These are phyloP conservation scores for Alcis repandata DNA, from an alignment of 2,888 invertebrate species.

Conservation along the genomic window DNA sequence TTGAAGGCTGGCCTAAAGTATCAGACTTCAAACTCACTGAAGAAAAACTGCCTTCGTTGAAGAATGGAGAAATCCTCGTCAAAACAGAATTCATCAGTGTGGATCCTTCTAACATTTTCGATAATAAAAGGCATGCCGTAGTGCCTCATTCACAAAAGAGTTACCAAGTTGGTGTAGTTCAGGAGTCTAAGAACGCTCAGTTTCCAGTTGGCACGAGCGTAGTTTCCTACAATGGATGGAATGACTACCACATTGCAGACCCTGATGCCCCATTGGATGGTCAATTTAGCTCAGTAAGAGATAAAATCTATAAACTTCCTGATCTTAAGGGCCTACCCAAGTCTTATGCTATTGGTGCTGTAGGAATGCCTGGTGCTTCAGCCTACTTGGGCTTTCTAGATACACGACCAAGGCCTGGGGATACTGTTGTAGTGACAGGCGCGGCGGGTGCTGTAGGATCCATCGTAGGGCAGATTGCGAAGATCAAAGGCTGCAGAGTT, in stretches of 20 bases:
- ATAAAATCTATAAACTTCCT: background rate
- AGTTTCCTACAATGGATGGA: conserved; percentile 88
- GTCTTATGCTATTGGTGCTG: background rate
- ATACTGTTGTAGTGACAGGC: background rate
- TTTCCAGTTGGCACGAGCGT: conserved; percentile 87
- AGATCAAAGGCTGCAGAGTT: conserved; percentile 86
- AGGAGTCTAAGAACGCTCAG: conserved; percentile 58
- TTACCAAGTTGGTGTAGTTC: conserved; percentile 64
- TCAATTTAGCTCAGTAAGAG: no score
- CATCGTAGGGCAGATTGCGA: conserved; percentile 89
- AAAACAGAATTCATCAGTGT: background rate
- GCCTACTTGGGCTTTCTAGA: conserved; percentile 52
- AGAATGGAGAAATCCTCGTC: background rate
- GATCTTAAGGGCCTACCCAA: background rate
- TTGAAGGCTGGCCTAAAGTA: background rate
- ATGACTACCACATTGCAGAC: conserved; percentile 72
- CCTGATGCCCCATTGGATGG: conserved; percentile 3
- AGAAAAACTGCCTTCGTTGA: background rate
- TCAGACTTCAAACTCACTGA: background rate
- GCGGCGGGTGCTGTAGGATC: background rate
- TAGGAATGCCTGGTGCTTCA: background rate
- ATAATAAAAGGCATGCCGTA: no score
- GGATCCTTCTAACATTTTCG: background rate
- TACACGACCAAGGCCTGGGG: background rate
- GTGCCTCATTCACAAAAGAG: no score